These are phyloP conservation scores for Knipowitschia caucasica DNA, from an alignment of 2,797 vertebrate genomes.

Conservation along the genomic window DNA sequence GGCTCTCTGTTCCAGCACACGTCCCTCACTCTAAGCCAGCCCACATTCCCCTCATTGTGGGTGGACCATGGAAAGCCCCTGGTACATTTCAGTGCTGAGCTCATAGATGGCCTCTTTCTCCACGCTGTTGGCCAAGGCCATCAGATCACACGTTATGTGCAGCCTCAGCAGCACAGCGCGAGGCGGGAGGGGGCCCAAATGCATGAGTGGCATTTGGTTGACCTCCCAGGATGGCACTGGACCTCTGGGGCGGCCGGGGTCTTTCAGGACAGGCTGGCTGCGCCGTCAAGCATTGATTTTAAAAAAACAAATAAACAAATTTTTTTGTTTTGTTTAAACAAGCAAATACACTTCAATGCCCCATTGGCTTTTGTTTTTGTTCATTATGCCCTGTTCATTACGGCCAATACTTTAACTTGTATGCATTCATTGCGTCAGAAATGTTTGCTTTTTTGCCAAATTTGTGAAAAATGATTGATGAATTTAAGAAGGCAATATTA, in stretches of 20 bases:
- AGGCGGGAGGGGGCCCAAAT: constrained; percentile 55
- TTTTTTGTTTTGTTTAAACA: too few species aligned
- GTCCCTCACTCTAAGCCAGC: constrained; percentile 11
- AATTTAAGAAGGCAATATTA: constrained; percentile 39
- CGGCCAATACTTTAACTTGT: not conserved
- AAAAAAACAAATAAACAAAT: not conserved
- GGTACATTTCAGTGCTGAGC: constrained; percentile 59
- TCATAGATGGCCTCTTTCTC: constrained; percentile 51
- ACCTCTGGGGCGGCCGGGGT: constrained; percentile 41
- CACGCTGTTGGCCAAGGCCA: constrained; percentile 58
- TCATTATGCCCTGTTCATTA: constrained; percentile 9
- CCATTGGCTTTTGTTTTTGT: constrained; percentile 9
- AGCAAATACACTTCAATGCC: constrained; percentile 10
- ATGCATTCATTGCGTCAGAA: constrained; percentile 10
- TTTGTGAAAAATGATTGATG: constrained; percentile 12
- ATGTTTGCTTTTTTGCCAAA: constrained; percentile 3
- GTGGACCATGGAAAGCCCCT: constrained; percentile 64
- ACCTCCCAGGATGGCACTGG: constrained; percentile 61
- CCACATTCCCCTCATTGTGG: constrained; percentile 58
- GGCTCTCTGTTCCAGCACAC: not conserved
- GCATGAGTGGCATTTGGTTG: constrained; percentile 72
- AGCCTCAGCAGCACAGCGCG: constrained; percentile 72
- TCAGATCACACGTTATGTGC: constrained; percentile 76
- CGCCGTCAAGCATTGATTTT: constrained; percentile 43
- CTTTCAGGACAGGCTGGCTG: constrained; percentile 64